Base-by-base conservation (phyloP, 2,888 invertebrate species). In the Thalpophila matura region DNA sequence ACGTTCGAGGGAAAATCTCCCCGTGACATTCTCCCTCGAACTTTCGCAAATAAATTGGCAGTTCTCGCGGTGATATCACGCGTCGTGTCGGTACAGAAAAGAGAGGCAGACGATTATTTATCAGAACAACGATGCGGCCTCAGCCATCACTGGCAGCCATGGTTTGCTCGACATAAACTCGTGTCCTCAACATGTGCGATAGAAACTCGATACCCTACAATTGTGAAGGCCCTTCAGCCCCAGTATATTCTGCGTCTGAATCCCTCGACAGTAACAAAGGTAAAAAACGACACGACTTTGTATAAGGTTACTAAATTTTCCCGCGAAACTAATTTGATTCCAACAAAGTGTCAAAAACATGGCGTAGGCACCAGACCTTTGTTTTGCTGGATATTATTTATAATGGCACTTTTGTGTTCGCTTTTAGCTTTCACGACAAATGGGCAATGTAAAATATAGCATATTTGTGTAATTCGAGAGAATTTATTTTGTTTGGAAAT, bases 281-380 rank as follows among this genome's bases (percentile, higher is more conserved):
- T 79, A 77, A 74, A 79, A 77, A 80, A 74, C 59, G 55, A 26
- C 53, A 33, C 47, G 43, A 57, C 62, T 74, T 68, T 61, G 67
- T 54, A 51, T 68, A 77, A 66, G 59, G 71, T 71, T 77, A 66
- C 78, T 60, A 68, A 77, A 80, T 80, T 74, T 69, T 61, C 54
- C 59, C 61, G 54, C 73, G 55, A 75, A 82, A 81, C 81, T 85
- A 88, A 88, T 87, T 86, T 85, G 79, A 83, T 83, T 83, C 69
- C 62, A 71, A 63, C 80, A 67, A 86, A 84, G 82, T 86, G 89
- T 86, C 88, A 83, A 80, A 81, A 83, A 80, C 87, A 86, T 72
- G 75, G 76, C 81, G n/a, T n/a, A n/a, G 72, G 67, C 65, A n/a
- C 38, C 38, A 59, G 71, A 80, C 81, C 83, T 85, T 85, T 84